Evolutionary conservation across 2,888 invertebrate species (phyloP), one percentile per base, ranked within the genome.

Genomic region (Epirrhoe tristata): DNA sequence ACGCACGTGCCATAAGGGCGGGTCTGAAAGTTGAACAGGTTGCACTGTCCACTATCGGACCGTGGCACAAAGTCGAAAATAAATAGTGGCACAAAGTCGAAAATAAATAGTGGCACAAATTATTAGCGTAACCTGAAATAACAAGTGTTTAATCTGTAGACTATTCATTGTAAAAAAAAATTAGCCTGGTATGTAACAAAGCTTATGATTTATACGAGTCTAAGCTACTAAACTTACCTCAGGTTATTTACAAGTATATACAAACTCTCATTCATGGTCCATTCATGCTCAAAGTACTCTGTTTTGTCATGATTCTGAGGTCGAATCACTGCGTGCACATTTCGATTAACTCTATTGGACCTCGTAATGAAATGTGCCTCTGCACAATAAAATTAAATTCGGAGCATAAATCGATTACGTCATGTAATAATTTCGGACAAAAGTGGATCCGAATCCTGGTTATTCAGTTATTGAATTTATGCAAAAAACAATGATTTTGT

Each of bases 261-360:
- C n/a, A 24, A 24, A 2, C 24, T 24, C 3, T 24, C 24, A 24
- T 24, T 24, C 24, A 24, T n/a, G n/a, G n/a, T 24, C 24, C 24
- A 16, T 6, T 51, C 12, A 12, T 43, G 39, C 39, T 12, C 39
- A 8, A 36, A 36, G 36, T 12, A 43, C 39, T 7, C 12, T n/a
- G 46, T 46, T 46, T 46, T 48, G 48, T 16, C 14, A 12, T 46
- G 14, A 34, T 52, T 2, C 8, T 16, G 16, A 55, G 24, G 12
- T 34, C 72, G 77, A 72, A 72, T 75, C 65, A 70, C 76, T 82
- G 79, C 82, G 82, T 84, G 83, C 84, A 82, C 78, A 82, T 82
- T 86, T 81, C 85, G 82, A 87, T 88, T 86, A 85, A 85, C 81
- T 82, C 76, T 81, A 81, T 83, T 81, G 79, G 78, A 61, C 71